These are phyloP conservation scores for Pantherophis guttatus DNA, from an alignment of 2,113 vertebrate genomes.

Conservation along the genomic window DNA sequence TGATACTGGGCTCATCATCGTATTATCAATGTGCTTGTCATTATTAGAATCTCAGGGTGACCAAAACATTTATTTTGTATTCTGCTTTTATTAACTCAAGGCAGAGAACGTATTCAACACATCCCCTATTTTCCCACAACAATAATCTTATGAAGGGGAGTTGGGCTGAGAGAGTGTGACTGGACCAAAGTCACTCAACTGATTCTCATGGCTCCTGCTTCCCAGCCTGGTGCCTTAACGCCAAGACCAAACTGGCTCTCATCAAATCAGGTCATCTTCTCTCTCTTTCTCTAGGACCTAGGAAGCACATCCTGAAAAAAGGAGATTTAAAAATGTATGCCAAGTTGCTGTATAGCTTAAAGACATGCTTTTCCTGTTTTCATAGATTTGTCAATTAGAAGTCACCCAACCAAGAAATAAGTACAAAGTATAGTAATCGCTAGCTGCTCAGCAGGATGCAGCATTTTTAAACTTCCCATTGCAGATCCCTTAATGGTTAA, in stretches of 20 bases:
- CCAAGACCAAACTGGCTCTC: neutral
- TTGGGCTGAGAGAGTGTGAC: neutral
- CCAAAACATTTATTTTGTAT: neutral
- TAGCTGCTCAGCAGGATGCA: constrained; percentile 49
- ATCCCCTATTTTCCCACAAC: neutral
- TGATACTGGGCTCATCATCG: neutral
- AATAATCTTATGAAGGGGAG: neutral
- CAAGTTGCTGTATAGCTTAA: constrained; percentile 20
- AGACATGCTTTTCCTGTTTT: constrained; percentile 61
- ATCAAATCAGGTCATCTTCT: neutral
- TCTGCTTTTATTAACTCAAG: neutral
- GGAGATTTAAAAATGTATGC: constrained; percentile 30
- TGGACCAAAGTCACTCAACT: neutral
- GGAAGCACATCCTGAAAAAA: neutral
- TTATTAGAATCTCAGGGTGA: neutral
- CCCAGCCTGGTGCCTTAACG: neutral
- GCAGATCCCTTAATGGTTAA: constrained; percentile 58
- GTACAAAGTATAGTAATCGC: constrained; percentile 61
- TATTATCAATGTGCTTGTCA: neutral
- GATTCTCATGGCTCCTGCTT: neutral
- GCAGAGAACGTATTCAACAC: neutral
- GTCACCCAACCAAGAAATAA: constrained; percentile 56
- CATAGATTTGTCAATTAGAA: constrained; percentile 58
- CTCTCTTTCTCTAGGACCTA: neutral
- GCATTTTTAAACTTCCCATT: constrained; percentile 55